Evolutionary conservation across 2,888 invertebrate genomes (phyloP).

Genomic region (Perizoma flavofasciatum): DNA sequence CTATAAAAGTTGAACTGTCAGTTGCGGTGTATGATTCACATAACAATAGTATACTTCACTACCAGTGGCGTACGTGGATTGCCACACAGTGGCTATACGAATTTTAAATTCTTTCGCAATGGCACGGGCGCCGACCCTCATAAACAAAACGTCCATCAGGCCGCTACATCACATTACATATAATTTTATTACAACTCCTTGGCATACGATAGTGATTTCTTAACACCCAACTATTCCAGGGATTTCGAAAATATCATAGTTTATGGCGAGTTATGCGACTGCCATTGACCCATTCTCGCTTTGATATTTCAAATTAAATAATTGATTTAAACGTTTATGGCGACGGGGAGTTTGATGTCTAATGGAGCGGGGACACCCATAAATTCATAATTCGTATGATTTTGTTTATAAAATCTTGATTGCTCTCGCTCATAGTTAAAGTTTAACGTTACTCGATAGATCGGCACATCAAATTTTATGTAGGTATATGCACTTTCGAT

Average conservation of each 20-base stretch:
- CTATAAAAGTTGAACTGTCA: conserved; percentile 30
- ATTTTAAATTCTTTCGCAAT: conserved; percentile 62
- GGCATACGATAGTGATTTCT: conserved; percentile 60
- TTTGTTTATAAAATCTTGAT: conserved; percentile 26
- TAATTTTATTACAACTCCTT: conserved; percentile 60
- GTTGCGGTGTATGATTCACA: conserved; percentile 47
- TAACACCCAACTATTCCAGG: conserved; percentile 57
- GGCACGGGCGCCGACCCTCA: conserved; percentile 48
- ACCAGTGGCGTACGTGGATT: conserved; percentile 52
- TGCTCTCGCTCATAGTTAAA: conserved; percentile 6
- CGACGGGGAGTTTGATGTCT: conserved; percentile 40
- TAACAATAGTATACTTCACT: conserved; percentile 46
- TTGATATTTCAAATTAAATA: conserved; percentile 45
- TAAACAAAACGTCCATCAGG: conserved; percentile 67
- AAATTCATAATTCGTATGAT: conserved; percentile 30
- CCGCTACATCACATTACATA: conserved; percentile 44
- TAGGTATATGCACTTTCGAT: conserved; percentile 32
- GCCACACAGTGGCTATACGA: conserved; percentile 52
- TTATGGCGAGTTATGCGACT: conserved; percentile 53
- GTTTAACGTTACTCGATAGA: conserved; percentile 15
- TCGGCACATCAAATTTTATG: conserved; percentile 19
- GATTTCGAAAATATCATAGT: conserved; percentile 53
- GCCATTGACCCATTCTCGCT: conserved; percentile 68
- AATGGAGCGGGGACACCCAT: conserved; percentile 44
- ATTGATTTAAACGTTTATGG: conserved; percentile 39